Evolutionary conservation across 2,113 vertebrate species (phyloP).

Genomic region (Hylia prasina): DNA sequence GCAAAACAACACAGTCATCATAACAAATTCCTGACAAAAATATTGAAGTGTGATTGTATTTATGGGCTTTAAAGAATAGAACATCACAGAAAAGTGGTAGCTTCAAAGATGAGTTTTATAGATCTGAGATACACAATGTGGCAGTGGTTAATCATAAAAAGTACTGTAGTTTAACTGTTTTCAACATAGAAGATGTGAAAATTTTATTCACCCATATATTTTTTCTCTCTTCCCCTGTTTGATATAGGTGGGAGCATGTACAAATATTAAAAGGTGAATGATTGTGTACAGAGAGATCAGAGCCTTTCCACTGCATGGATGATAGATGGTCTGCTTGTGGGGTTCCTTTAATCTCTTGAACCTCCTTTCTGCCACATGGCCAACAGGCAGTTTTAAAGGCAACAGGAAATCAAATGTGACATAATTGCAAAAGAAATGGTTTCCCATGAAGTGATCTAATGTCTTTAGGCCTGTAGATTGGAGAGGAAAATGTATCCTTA

Average conservation of each 20-base stretch:
- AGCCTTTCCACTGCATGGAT: background rate
- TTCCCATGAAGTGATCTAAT: conserved; percentile 32
- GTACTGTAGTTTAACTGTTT: background rate
- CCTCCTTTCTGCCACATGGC: background rate
- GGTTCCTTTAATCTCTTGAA: background rate
- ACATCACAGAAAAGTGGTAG: background rate
- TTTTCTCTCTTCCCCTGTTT: background rate
- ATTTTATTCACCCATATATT: background rate
- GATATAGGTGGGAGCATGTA: background rate
- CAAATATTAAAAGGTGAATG: background rate
- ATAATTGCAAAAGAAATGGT: conserved; percentile 22
- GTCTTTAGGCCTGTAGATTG: conserved; percentile 1
- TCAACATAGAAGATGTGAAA: background rate
- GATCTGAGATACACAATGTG: background rate
- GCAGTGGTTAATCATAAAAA: background rate
- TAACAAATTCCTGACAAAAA: conserved; percentile 42
- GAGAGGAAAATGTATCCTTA: conserved; percentile 11
- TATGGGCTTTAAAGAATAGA: conserved; percentile 1
- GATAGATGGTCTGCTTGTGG: background rate
- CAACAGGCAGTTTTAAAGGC: conserved; percentile 13
- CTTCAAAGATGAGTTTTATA: background rate
- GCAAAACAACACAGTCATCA: conserved; percentile 18
- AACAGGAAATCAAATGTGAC: conserved; percentile 25
- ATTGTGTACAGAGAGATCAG: background rate
- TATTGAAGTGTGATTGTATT: conserved; percentile 2